These are phyloP conservation scores for Propithecus deckenii DNA, from an alignment of 2,797 vertebrate species.

Conservation along the genomic window DNA sequence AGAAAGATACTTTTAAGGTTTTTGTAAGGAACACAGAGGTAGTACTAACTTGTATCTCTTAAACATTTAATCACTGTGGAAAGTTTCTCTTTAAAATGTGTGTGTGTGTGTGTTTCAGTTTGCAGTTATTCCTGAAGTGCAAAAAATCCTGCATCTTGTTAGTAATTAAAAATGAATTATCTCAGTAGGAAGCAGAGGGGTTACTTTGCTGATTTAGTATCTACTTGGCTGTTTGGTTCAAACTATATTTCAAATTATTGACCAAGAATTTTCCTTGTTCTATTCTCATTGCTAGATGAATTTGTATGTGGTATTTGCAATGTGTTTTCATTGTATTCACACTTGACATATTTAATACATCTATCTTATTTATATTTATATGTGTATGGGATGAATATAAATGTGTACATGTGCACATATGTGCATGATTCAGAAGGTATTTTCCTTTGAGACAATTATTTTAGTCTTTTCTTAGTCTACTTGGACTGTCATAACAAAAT, in stretches of 20 bases:
- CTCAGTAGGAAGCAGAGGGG: not conserved
- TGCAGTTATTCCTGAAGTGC: not conserved
- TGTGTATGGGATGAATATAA: not conserved
- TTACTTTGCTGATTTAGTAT: not conserved
- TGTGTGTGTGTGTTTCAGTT: not conserved
- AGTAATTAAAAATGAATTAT: not conserved
- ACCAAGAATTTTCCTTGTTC: not conserved
- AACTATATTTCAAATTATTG: not conserved
- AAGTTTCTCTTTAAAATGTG: not conserved
- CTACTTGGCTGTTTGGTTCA: not conserved
- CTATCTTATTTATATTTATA: not conserved
- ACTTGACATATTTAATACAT: not conserved
- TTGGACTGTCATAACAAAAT: not conserved
- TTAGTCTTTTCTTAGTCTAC: not conserved
- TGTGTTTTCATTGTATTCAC: not conserved
- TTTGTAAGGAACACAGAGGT: not conserved
- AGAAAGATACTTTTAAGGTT: not conserved
- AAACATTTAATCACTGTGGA: not conserved
- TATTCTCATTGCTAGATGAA: not conserved
- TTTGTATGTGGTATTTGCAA: not conserved
- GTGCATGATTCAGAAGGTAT: not conserved
- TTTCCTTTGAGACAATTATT: not conserved
- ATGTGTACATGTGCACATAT: not conserved
- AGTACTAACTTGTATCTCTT: slow-evolving; percentile 1
- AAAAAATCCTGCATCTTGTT: not conserved